A percentile compares a stretch with the other conserved stretches of the same genome.
These are phyloP conservation scores for Eurois occulta DNA, from an alignment of 2,888 invertebrate species.

Conservation along the genomic window DNA sequence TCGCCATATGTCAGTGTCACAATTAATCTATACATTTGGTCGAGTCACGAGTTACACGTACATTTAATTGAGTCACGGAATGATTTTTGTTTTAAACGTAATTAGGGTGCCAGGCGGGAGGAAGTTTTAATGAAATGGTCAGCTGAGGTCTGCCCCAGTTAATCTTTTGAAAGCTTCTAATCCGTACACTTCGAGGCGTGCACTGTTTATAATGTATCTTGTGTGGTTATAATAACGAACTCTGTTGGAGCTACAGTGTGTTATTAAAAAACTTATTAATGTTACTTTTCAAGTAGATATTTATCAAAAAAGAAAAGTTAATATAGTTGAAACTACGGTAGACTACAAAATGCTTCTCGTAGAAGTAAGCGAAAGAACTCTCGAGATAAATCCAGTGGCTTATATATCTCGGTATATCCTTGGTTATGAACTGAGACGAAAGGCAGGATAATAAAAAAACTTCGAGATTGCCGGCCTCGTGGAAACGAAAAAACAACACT, in stretches of 20 bases:
- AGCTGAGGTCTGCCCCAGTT: constrained; percentile 78
- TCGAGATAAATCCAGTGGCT: constrained; percentile 40
- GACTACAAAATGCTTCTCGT: constrained; percentile 25
- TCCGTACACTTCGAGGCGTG: constrained; percentile 76
- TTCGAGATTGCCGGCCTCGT: constrained; percentile 41
- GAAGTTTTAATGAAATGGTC: constrained; percentile 84
- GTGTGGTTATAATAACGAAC: constrained; percentile 52
- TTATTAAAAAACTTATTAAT: constrained; percentile 55
- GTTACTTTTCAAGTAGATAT: constrained; percentile 32
- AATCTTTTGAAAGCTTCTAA: constrained; percentile 86
- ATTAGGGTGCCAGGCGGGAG: constrained; percentile 71
- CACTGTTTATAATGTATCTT: constrained; percentile 70
- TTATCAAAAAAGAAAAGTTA: constrained; percentile 41
- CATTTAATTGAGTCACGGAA: constrained; percentile 74
- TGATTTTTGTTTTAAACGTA: constrained; percentile 79
- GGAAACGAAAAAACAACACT: constrained; percentile 38
- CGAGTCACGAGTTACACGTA: constrained; percentile 63
- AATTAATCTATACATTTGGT: constrained; percentile 56
- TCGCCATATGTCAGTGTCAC: constrained; percentile 39
- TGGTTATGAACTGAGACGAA: constrained; percentile 48
- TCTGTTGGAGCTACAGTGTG: constrained; percentile 13
- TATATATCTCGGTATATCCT: constrained; percentile 42
- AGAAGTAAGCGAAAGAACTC: constrained; percentile 24
- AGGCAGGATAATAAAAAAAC: constrained; percentile 46
- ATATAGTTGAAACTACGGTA: constrained; percentile 39